Base-by-base conservation (phyloP, 2,797 vertebrate genomes). In the Sebastolobus alascanus region DNA sequence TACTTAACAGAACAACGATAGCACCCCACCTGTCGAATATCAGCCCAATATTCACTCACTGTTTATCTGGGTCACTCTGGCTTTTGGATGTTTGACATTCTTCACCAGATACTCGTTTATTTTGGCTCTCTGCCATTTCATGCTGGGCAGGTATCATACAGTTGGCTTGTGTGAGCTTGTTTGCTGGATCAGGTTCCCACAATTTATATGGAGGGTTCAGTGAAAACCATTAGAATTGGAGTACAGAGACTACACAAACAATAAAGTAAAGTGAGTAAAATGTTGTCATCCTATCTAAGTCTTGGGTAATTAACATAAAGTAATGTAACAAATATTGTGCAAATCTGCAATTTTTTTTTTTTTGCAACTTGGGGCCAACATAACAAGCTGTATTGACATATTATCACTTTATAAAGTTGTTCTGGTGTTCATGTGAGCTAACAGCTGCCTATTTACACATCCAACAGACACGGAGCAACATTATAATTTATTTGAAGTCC, bases 151-250 rank as follows among this genome's bases (percentile, higher is more conserved):
- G 38, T 56, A 73, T 71, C 64, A 59, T 73, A 31, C 60, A 65
- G 35, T 43, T 71, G 72, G 72, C 68, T 70, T 68, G 56, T 77
- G 61, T 82, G 75, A 74, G 79, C 35, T 70, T 75, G 55, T 73
- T 78, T 73, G 50, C 67, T 75, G 73, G 37, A 77, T 83, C 43
- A 20, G 80, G 52, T 82, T 84, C 86, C 77, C 74, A 85, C 73
- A 75, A 56, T 87, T 83, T 54, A 77, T 20, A 56, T 43, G 75
- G 29, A 75, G 6, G 40, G 64, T 64, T 73, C 38, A 40, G 37
- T 10, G 33, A 64, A 64, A 66, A 33, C 59, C 69, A 35, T 2
- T n/a, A 25, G 55, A 66, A 52, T 14, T 61, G 20, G 20, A 67
- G 12, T 12, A 6, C 40, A 65, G 5, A 27, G 58, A 33, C 33